These are phyloP conservation scores for Uropetala carovei DNA, from an alignment of 2,888 invertebrate species.

Conservation along the genomic window DNA sequence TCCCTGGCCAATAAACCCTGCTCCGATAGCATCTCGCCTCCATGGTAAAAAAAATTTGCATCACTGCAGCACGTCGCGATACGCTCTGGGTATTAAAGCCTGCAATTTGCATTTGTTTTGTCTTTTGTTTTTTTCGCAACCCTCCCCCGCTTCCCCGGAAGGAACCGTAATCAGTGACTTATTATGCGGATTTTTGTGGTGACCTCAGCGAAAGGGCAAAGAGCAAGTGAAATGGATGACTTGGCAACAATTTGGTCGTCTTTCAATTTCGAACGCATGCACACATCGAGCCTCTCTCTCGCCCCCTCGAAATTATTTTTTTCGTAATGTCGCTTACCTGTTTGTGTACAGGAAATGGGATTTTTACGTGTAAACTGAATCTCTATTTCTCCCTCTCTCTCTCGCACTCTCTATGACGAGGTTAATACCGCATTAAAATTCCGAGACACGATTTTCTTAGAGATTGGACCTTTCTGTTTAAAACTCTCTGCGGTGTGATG, in stretches of 20 bases:
- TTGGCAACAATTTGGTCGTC: constrained; percentile 32
- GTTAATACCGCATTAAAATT: too few species aligned
- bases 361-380: too few species aligned
- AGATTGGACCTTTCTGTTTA: too few species aligned
- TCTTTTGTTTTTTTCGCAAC: not conserved
- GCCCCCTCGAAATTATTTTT: too few species aligned
- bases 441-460: too few species aligned
- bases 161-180: constrained; percentile 38
- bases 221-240: constrained; percentile 48
- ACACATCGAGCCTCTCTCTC: too few species aligned
- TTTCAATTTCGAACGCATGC: constrained; percentile 36
- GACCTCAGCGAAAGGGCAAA: constrained; percentile 35
- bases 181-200: constrained; percentile 46
- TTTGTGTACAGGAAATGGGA: too few species aligned
- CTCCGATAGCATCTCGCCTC: constrained; percentile 37
- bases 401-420: too few species aligned
- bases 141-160: not conserved
- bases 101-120: constrained; percentile 53
- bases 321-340: too few species aligned
- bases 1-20: not conserved
- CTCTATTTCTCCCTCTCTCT: too few species aligned
- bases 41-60: constrained; percentile 49
- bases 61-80: constrained; percentile 28
- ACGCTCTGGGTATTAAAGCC: not conserved
- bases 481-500: too few species aligned